phyloP scores from a whole-genome alignment of 1,140 invertebrate genomes.

The Belonocnema kinseyi region DNA sequence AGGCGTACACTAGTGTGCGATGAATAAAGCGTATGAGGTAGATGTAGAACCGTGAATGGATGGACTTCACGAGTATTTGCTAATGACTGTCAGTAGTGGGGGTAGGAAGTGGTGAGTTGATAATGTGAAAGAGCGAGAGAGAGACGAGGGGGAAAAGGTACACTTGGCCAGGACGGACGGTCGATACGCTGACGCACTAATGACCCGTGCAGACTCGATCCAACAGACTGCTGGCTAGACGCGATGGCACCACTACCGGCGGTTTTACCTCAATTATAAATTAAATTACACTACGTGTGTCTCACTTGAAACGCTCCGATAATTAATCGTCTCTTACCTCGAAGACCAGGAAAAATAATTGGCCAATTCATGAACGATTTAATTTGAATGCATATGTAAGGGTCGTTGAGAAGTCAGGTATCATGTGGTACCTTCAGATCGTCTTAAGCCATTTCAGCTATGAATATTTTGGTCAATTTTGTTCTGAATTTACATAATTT shows the following conservation, averaged over 20 bases:
- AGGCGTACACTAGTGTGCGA: conserved; percentile 22
- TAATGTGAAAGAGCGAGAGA: conserved; percentile 31
- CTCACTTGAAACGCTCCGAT: conserved; percentile 40
- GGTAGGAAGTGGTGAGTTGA: conserved; percentile 25
- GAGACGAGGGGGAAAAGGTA: conserved; percentile 9
- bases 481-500: not conserved
- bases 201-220: conserved; percentile 64
- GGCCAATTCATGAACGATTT: too few relatives aligned
- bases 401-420: too few relatives aligned
- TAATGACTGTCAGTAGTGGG: conserved; percentile 54
- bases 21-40: conserved; percentile 24
- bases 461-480: conserved; percentile 2
- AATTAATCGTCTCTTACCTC: conserved; percentile 30
- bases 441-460: not conserved
- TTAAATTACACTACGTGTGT: conserved; percentile 51
- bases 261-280: conserved; percentile 63
- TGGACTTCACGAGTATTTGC: conserved; percentile 58
- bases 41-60: conserved; percentile 60
- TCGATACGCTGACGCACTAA: conserved; percentile 66
- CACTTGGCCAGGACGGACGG: conserved; percentile 37
- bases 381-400: too few relatives aligned
- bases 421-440: too few relatives aligned
- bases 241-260: conserved; percentile 57
- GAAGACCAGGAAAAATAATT: conserved; percentile 14
- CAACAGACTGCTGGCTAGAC: conserved; percentile 66